Percentiles rank a stretch among this genome's conserved stretches.
Evolutionary conservation across 30 jellyfish, hydroid and myxozoan genomes (phyloP).

Genomic region (Chironex yamaguchii): DNA sequence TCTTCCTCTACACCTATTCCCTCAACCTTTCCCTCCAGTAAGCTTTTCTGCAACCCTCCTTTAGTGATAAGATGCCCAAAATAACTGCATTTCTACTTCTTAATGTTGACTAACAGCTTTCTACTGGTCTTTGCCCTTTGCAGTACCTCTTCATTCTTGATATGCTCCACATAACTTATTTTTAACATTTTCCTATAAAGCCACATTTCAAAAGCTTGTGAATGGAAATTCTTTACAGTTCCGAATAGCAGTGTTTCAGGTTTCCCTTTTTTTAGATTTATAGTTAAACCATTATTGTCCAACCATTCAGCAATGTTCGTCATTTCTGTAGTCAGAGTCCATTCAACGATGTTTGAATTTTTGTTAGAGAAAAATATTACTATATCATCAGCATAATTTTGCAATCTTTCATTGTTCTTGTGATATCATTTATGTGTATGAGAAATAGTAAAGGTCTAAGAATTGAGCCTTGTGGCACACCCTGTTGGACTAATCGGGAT

Average conservation of each 20-base stretch:
- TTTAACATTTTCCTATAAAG: no score
- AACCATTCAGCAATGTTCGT: conserved; percentile 27
- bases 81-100: no score
- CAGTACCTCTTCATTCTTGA: no score
- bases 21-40: no score
- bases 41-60: no score
- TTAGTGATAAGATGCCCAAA: no score
- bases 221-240: conserved; percentile 1
- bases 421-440: conserved; percentile 43
- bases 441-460: conserved; percentile 46
- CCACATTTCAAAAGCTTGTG: no score
- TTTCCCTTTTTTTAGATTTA: conserved; percentile 18
- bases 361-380: conserved; percentile 54
- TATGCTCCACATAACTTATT: no score
- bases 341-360: conserved; percentile 19
- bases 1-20: no score
- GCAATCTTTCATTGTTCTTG: conserved; percentile 21
- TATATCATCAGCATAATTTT: conserved; percentile 56
- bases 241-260: conserved; percentile 40
- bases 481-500: conserved; percentile 1
- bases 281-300: conserved; percentile 23
- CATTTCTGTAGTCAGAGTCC: conserved; percentile 26
- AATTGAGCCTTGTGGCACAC: conserved; percentile 52
- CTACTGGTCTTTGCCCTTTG: no score
- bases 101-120: no score